Percentiles rank a stretch among this genome's conserved stretches.
These are phyloP conservation scores for Leptocoma aspasia DNA, from an alignment of 2,113 vertebrate genomes.

Conservation along the genomic window DNA sequence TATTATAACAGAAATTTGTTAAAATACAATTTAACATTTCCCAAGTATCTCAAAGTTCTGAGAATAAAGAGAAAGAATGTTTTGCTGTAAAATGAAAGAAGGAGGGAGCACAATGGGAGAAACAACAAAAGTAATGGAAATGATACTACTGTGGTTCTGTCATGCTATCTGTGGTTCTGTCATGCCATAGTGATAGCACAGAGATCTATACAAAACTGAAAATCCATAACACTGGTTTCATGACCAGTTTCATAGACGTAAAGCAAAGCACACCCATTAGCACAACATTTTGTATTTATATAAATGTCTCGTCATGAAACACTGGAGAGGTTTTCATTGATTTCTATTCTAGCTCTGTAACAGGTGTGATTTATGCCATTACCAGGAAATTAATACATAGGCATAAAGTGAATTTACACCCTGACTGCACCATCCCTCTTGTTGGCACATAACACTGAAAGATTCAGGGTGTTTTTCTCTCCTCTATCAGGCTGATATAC, in stretches of 20 bases:
- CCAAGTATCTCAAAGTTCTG: not conserved
- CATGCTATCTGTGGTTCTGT: not conserved
- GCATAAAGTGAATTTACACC: not conserved
- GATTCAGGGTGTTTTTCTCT: not conserved
- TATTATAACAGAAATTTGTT: not conserved
- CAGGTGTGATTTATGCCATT: not conserved
- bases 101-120: not conserved
- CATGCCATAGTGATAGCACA: not conserved
- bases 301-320: not conserved
- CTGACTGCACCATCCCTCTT: not conserved
- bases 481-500: not conserved
- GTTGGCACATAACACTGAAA: not conserved
- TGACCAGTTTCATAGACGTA: not conserved
- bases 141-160: not conserved
- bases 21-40: not conserved
- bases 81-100: not conserved
- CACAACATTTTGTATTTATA: not conserved
- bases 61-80: not conserved
- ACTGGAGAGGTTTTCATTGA: not conserved
- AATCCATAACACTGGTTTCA: not conserved
- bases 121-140: not conserved
- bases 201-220: not conserved
- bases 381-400: not conserved
- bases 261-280: not conserved
- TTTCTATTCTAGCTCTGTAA: not conserved